These are phyloP conservation scores for Campylomormyrus tamandua DNA, from an alignment of 2,113 vertebrate genomes.

Conservation along the genomic window DNA sequence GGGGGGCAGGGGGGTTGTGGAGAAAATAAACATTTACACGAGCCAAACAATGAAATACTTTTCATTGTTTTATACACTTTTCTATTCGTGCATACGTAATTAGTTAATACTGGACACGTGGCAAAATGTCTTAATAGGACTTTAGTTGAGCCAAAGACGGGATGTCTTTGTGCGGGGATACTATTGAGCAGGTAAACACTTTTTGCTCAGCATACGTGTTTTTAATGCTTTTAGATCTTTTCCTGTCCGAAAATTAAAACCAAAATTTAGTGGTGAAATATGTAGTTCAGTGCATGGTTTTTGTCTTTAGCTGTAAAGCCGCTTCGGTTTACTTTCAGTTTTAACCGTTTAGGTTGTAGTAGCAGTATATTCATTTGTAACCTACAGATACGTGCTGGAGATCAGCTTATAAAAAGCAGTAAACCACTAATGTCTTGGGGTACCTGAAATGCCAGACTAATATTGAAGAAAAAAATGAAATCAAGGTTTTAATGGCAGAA, in stretches of 20 bases:
- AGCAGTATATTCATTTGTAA: background rate
- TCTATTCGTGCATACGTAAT: background rate
- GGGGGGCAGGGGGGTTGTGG: background rate
- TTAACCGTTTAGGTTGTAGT: background rate
- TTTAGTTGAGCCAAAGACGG: background rate
- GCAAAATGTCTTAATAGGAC: background rate
- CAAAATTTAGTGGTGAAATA: background rate
- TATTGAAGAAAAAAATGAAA: background rate
- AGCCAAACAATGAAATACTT: background rate
- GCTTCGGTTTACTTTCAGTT: background rate
- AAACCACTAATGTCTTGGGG: background rate
- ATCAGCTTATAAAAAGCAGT: background rate
- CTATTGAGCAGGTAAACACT: background rate
- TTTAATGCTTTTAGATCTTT: background rate
- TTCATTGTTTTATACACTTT: background rate
- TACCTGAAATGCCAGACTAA: background rate
- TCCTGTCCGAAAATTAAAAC: background rate
- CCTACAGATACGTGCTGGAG: background rate
- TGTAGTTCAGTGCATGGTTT: background rate
- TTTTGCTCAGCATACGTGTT: background rate
- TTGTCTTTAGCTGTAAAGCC: background rate
- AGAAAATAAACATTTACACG: background rate
- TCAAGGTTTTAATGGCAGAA: background rate
- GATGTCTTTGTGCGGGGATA: background rate
- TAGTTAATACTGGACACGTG: background rate